Conservation (phyloP, 2,113 vertebrate species). For the Proteles cristata region DNA sequence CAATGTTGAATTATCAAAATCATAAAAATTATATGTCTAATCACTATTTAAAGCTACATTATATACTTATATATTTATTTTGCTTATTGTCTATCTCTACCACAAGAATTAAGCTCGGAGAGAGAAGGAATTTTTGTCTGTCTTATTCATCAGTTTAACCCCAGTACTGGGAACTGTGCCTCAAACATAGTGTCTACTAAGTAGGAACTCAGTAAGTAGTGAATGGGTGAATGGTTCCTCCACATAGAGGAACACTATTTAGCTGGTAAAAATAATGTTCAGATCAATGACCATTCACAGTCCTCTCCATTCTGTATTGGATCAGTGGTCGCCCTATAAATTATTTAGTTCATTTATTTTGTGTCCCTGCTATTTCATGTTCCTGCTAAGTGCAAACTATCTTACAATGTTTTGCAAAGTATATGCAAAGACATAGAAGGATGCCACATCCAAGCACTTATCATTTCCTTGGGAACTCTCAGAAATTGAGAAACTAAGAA, state of each 20-base stretch:
- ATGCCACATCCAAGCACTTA: neutral
- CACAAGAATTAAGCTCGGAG: neutral
- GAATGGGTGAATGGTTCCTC: neutral
- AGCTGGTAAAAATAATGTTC: neutral
- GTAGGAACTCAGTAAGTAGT: neutral
- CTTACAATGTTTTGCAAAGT: neutral
- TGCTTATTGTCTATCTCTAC: neutral
- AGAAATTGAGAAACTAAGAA: neutral
- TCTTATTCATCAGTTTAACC: neutral
- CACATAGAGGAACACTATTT: neutral
- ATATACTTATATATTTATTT: neutral
- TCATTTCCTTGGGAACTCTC: constrained; percentile 27
- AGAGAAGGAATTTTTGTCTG: constrained; percentile 4
- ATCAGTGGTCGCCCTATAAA: neutral
- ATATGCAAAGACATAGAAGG: neutral
- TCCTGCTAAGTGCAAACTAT: neutral
- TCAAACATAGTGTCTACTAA: neutral
- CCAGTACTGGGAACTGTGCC: neutral
- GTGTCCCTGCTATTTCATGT: constrained; percentile 2
- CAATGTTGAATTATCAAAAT: neutral
- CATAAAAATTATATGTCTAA: neutral
- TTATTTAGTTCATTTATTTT: constrained; percentile 16
- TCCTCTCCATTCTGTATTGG: neutral
- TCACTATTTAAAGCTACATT: neutral
- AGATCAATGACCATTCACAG: neutral